These are phyloP conservation scores for Panagrolaimus sp. DNA, from an alignment of 1,140 invertebrate genomes.

Conservation along the genomic window DNA sequence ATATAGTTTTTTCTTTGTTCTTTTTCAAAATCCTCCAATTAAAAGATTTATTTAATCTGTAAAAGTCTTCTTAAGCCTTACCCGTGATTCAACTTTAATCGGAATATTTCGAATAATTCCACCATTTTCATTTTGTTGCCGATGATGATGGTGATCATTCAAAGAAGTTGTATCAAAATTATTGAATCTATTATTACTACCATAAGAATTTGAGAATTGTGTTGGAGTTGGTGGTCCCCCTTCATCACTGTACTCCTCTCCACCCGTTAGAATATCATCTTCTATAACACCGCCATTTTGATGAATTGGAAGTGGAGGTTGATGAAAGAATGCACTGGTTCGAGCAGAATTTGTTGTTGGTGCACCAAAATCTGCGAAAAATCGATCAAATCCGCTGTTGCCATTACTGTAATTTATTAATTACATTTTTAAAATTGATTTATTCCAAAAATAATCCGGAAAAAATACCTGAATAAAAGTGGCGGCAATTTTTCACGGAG, in stretches of 20 bases:
- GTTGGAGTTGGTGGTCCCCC: not conserved
- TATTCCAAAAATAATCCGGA: too few species aligned
- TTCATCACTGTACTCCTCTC: not conserved
- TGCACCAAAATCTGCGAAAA: slow-evolving; percentile 6
- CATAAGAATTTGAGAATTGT: not conserved
- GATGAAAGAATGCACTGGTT: too few species aligned
- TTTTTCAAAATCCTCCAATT: too few species aligned
- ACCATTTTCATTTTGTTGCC: not conserved
- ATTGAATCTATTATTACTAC: not conserved
- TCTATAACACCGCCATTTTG: not conserved
- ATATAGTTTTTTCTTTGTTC: too few species aligned
- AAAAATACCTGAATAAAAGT: slow-evolving; percentile 22
- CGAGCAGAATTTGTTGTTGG: not conserved
- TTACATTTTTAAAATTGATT: too few species aligned
- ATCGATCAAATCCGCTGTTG: slow-evolving; percentile 9
- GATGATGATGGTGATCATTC: not conserved
- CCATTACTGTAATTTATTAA: not conserved
- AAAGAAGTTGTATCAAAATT: not conserved
- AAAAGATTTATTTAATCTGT: too few species aligned
- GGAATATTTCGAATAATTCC: not conserved
- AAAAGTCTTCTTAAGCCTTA: too few species aligned
- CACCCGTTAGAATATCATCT: not conserved
- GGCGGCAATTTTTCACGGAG: slow-evolving; percentile 27
- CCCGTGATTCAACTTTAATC: not conserved
- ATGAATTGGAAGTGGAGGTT: not conserved